Percentiles rank a stretch among this genome's conserved stretches.
These are phyloP conservation scores for Lasioglossum figueresi DNA, from an alignment of 2,888 invertebrate genomes.

Conservation along the genomic window DNA sequence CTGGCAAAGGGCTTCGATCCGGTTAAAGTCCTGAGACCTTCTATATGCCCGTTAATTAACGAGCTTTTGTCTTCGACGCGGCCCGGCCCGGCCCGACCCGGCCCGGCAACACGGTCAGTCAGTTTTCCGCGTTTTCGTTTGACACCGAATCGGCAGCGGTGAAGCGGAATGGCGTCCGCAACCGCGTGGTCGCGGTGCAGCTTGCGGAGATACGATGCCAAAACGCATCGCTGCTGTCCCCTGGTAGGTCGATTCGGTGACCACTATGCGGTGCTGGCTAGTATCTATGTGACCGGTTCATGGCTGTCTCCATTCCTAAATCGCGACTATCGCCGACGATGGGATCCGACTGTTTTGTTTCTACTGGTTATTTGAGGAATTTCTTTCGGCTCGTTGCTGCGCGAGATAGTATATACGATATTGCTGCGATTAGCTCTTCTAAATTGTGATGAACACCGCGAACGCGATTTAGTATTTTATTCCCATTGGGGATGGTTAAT, in stretches of 20 bases:
- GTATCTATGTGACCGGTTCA: background rate
- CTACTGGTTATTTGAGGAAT: background rate
- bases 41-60: slow-evolving; percentile 33
- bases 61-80: background rate
- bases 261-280: background rate
- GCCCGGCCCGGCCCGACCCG: background rate
- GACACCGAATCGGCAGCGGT: slow-evolving; percentile 11
- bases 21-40: background rate
- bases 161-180: slow-evolving; percentile 7
- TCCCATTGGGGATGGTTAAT: no score
- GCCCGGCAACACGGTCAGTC: background rate
- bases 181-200: slow-evolving; percentile 27
- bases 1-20: background rate
- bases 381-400: background rate
- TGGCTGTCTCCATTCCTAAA: background rate
- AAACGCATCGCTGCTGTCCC: slow-evolving; percentile 27
- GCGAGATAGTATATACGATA: background rate
- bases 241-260: slow-evolving; percentile 28
- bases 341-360: background rate
- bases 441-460: no score
- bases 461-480: no score
- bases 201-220: slow-evolving; percentile 24
- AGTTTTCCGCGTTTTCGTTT: slow-evolving; percentile 21
- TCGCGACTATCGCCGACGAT: background rate
- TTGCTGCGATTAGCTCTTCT: background rate